Base-by-base conservation (phyloP, 2,113 vertebrate species). In the Ariopsis seemanni region DNA sequence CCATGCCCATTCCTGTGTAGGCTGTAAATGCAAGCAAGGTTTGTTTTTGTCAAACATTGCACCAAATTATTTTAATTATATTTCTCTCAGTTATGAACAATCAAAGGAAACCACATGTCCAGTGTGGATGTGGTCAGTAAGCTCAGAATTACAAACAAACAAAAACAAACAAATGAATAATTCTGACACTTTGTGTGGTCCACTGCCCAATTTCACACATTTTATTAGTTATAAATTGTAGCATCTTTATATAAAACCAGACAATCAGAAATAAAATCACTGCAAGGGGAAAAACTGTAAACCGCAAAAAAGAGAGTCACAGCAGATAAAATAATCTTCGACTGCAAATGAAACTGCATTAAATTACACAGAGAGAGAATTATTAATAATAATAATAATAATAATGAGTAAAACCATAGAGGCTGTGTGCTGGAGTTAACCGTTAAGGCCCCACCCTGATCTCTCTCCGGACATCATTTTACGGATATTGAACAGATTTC, bases 181-280 rank as follows among this genome's bases (percentile, higher is more conserved):
- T 17, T 22, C 0, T 50, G 50, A 60, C 27, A 6, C 82, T 50
- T 74, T 86, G 74, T 14, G 82, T 79, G 85, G 79, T 89, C 82
- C 91, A 90, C 90, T 91, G 88, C 90, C 89, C 92, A 93, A 93
- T 91, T 92, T 89, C 95, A 95, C 94, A 95, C 94, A 90, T 93
- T 94, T 95, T 95, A 95, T 96, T 95, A 87, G 92, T 94, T 95
- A 95, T 93, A 96, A 96, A 96, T 92, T 93, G 95, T 93, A 93
- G 95, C 94, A 94, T 94, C 94, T 95, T 92, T 58, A 94, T 95
- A 94, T 95, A 95, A 93, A 92, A 91, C 85, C 88, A 89, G 91
- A 90, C 75, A 92, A 90, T 92, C 92, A 92, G 92, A 95, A 94
- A 94, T 92, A 89, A 95, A 95, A 94, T 89, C 91, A 94, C 85